A percentile compares a stretch with the other conserved stretches of the same genome.
phyloP scores from a whole-genome alignment of 2,113 vertebrate species.

The Emydura subglobosa region DNA sequence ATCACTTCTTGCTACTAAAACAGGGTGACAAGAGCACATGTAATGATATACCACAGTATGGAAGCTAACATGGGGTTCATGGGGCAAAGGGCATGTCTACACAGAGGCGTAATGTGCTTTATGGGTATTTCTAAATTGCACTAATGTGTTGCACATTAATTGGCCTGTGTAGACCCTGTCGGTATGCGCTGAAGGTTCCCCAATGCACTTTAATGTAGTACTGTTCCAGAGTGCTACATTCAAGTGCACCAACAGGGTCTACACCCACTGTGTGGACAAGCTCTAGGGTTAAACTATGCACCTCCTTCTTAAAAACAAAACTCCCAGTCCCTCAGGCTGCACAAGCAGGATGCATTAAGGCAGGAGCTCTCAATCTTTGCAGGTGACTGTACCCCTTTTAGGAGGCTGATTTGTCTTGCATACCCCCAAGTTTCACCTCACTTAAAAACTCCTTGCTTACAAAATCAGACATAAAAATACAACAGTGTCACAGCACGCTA shows the following conservation, averaged over 20 bases:
- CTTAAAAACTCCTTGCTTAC: no score
- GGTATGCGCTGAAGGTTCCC: background rate
- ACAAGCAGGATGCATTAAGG: background rate
- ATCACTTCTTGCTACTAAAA: conserved; percentile 8
- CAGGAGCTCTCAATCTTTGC: background rate
- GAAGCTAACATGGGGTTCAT: background rate
- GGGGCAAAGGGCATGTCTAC: background rate
- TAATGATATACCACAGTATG: background rate
- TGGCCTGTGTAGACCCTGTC: background rate
- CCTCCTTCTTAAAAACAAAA: background rate
- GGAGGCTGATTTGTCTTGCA: no score
- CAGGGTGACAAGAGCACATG: rapidly evolving
- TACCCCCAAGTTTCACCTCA: no score
- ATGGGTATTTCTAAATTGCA: background rate
- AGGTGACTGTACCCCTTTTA: no score
- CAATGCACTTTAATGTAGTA: background rate
- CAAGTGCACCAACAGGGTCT: background rate
- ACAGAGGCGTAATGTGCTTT: background rate
- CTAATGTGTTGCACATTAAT: background rate
- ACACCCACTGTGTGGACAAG: background rate
- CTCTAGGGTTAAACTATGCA: background rate
- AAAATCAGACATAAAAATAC: no score
- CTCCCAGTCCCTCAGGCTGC: background rate
- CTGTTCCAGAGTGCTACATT: background rate
- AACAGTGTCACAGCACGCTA: no score